Evolutionary conservation across 2,113 vertebrate genomes (phyloP), one percentile per base, ranked within the genome.

Genomic region (Alouatta palliata): DNA sequence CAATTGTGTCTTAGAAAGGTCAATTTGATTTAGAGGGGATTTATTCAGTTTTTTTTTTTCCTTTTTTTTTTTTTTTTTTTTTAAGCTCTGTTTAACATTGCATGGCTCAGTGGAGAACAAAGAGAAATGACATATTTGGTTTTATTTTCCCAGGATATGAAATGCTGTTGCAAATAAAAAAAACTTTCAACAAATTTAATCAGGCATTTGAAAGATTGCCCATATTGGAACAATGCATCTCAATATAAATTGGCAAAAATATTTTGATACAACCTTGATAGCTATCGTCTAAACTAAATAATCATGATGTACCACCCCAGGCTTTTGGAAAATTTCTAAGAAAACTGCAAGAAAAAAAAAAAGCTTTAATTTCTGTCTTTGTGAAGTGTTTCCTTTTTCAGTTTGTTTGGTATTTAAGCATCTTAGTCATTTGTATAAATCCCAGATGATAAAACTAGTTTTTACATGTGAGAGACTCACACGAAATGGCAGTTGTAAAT

Each of bases 91-190:
- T 96, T 98, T 96, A 90, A 95, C 87, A 95, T 95, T 92, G 81
- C 96, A 97, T 91, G 97, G 97, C 94, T 98, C 97, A 94, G 76
- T 96, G 95, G 45, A 97, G 92, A 97, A 97, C 97, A 97, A 97
- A 96, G 96, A 79, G 97, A 96, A 98, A 95, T 58, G 97, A 80
- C 87, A 94, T 97, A 91, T 96, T 97, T 95, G 92, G 95, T 95
- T 96, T 97, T 96, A 95, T 95, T 98, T 98, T 97, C 96, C 96
- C 96, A 98, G 97, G 96, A 97, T 94, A 92, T 95, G 94, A 97
- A 97, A 97, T 89, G 92, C 54, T 96, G 97, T 90, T 64, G 82
- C 90, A 97, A 97, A 97, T 68, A 95, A 92, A 64, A 30, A 30
- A 32, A 95, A 83, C 77, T 96, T 91, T 68, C 92, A 95, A 71